A percentile compares a stretch with the other conserved stretches of the same genome.
These are phyloP conservation scores for Rhinoraja longicauda DNA, from an alignment of 2,797 vertebrate genomes.

Conservation along the genomic window DNA sequence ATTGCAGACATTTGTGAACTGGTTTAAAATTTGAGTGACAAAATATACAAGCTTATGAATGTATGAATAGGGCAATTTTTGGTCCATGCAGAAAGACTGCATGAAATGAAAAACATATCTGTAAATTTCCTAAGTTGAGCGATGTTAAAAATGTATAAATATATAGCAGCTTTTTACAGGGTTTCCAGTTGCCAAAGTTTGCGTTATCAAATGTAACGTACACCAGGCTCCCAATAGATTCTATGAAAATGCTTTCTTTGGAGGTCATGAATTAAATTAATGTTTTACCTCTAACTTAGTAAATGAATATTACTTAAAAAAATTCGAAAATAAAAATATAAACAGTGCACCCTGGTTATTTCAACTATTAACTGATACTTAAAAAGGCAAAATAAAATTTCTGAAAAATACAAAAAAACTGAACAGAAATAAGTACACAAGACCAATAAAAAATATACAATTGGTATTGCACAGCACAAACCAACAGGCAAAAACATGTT, in stretches of 20 bases:
- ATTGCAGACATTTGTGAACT: conserved; percentile 35
- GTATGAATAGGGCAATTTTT: not conserved
- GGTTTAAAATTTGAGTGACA: conserved; percentile 20
- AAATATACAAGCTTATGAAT: not conserved
- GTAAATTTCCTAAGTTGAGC: conserved; percentile 25
- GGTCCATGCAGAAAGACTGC: conserved; percentile 30
- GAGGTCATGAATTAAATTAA: conserved; percentile 36
- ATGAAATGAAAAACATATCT: conserved; percentile 33
- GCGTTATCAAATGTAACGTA: not conserved
- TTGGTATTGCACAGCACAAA: conserved; percentile 34
- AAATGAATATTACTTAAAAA: conserved; percentile 26
- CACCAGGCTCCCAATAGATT: conserved; percentile 29
- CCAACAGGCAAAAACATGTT: conserved; percentile 21
- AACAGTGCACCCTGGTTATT: conserved; percentile 37
- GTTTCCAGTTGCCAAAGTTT: conserved; percentile 30
- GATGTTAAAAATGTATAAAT: conserved; percentile 38
- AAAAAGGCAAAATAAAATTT: conserved; percentile 34
- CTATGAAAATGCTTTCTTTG: conserved; percentile 28
- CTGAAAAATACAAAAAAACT: conserved; percentile 21
- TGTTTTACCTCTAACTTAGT: not conserved
- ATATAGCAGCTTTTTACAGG: conserved; percentile 37
- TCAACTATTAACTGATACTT: conserved; percentile 23
- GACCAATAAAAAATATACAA: conserved; percentile 36
- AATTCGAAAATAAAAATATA: conserved; percentile 29
- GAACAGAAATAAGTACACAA: conserved; percentile 18